Evolutionary conservation across 1,140 invertebrate genomes (phyloP), one percentile per base, ranked within the genome.

Genomic region (Colletes gigas): DNA sequence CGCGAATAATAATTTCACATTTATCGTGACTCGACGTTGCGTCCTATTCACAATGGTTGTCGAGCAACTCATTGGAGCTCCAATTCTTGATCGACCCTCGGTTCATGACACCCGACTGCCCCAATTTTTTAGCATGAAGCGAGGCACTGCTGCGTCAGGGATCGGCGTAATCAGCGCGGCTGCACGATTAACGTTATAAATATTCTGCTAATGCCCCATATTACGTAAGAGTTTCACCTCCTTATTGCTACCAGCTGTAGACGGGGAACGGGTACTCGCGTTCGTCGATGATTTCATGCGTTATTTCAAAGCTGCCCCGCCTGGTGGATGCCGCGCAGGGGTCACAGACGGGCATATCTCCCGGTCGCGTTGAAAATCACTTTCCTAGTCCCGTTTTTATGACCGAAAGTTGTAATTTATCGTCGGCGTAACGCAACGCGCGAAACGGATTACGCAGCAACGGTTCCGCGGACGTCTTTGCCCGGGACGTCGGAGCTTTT

Each of bases 321-420:
- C 55, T 54, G 47, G n/a, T 12, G 3, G 2, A 44, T 9, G 15
- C 3, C 39, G 10, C 9, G 41, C 30, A 15, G 52, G 39, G 21
- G 63, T 30, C 14, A 52, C 54, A 21, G 60, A 50, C 50, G 67
- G n/a, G 59, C 59, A 80, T 86, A 60, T 70, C 52, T 72, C 65
- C 82, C 60, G 76, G 74, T 86, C 81, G 70, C 69, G 65, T 74
- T 80, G 86, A 86, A 88, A 89, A 89, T 90, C 88, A 89, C 86
- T 89, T 89, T 89, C 88, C 87, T 87, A 88, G 84, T 83, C 73
- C 68, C 67, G 86, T 88, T 89, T 89, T 89, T 90, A 90, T 78
- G 88, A 77, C 83, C 83, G 86, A 87, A 84, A 87, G 87, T 88
- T 82, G 62, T 85, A 87, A 87, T 89, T 88, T 88, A 87, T 81